A percentile compares a stretch with the other conserved stretches of the same genome.
These are phyloP conservation scores for Passer domesticus DNA, from an alignment of 2,113 vertebrate species.

Conservation along the genomic window DNA sequence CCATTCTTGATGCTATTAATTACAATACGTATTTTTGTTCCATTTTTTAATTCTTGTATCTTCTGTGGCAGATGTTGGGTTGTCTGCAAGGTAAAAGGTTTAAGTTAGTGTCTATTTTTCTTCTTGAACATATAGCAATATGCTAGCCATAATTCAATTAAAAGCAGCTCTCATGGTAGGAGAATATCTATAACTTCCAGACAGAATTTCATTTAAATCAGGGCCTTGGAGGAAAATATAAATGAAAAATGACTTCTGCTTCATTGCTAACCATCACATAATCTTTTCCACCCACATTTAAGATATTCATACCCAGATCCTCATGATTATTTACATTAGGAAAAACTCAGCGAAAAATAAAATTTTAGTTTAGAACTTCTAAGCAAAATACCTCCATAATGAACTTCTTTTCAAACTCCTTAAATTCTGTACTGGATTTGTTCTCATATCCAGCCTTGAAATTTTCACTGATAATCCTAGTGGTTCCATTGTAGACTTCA, in stretches of 20 bases:
- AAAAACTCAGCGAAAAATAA: neutral
- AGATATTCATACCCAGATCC: neutral
- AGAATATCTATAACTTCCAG: neutral
- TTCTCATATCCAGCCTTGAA: neutral
- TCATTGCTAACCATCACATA: neutral
- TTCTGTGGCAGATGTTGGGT: neutral
- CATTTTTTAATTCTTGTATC: neutral
- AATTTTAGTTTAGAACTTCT: neutral
- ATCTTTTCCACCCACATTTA: neutral
- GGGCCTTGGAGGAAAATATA: neutral
- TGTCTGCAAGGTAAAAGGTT: neutral
- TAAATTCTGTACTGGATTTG: neutral
- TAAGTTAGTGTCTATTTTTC: neutral
- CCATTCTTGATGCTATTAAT: neutral
- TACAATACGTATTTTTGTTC: neutral
- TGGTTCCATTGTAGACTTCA: neutral
- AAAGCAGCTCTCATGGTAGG: neutral
- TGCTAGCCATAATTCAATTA: neutral
- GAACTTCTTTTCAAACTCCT: neutral
- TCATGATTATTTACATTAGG: neutral
- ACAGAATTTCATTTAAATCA: neutral
- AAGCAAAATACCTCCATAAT: conserved; percentile 12
- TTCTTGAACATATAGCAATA: neutral
- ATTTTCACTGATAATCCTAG: neutral
- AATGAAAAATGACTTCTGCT: neutral